Conservation (phyloP, 1,140 invertebrate genomes). For the Battus philenor region DNA sequence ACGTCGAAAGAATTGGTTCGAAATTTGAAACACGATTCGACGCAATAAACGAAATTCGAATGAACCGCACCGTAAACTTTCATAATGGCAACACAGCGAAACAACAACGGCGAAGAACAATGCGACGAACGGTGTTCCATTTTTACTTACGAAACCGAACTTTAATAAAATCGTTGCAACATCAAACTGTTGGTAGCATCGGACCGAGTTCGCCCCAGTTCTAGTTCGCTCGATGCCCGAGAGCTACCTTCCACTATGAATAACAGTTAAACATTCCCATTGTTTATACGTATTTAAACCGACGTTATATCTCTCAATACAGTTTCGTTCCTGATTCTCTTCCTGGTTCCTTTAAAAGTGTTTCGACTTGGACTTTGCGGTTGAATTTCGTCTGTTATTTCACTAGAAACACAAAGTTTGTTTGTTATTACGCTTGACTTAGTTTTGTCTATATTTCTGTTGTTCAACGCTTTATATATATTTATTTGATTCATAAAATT, state of each 20-base stretch:
- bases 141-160: conserved; percentile 14
- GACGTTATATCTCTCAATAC: conserved; percentile 13
- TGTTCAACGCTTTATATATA: too few species aligned
- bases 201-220: conserved; percentile 22
- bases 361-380: too few species aligned
- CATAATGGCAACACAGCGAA: conserved; percentile 1
- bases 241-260: conserved; percentile 18
- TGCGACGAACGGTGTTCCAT: conserved; percentile 5
- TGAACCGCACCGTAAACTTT: neutral
- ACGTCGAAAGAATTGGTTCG: too few species aligned
- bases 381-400: too few species aligned
- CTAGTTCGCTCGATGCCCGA: conserved; percentile 13
- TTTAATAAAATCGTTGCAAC: conserved; percentile 24
- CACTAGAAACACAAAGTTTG: too few species aligned
- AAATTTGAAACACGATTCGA: too few species aligned
- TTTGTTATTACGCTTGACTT: too few species aligned
- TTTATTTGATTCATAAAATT: too few species aligned
- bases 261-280: conserved; percentile 20
- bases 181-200: conserved; percentile 17
- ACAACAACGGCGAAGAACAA: conserved; percentile 9
- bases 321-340: conserved; percentile 17
- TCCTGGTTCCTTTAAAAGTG: too few species aligned
- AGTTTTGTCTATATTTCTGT: too few species aligned
- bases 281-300: conserved; percentile 24
- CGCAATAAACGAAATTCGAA: neutral